Evolutionary conservation across 2,888 invertebrate species (phyloP), one percentile per base, ranked within the genome.

Genomic region (Napeogenes inachia): DNA sequence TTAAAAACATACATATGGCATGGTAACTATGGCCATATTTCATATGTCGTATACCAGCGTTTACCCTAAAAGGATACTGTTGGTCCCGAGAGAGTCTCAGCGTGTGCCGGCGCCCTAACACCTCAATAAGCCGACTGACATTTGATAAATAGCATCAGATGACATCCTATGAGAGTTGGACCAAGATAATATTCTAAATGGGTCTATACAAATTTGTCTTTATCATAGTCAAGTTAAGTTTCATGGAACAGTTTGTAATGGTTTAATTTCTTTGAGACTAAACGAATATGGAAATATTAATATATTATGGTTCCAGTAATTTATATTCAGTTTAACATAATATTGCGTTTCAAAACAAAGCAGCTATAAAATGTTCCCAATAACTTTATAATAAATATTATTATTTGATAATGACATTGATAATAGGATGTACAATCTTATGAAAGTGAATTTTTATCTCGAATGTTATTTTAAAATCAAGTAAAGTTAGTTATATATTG

Each of bases 111-210:
- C 58, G 47, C 65, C 56, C 59, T 50, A 65, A 71, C 68, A 68
- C 72, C 69, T 68, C 71, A 73, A 75, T 71, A 73, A 70, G 67
- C 75, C 81, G 81, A 81, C 76, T 81, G 84, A 82, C 81, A 73
- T 76, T 72, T 79, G 83, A 85, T 86, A 84, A 80, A 84, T 77
- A 77, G 76, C 76, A 77, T 76, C 74, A 75, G 80, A 80, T 80
- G 84, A 82, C 84, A 82, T 83, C 76, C 77, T 75, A 71, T 76
- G 78, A 76, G 80, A 78, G 77, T 75, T 70, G 73, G 67, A 74
- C 73, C 74, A 69, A 75, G 58, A 62, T 56, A 81, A 82, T 81
- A 79, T 77, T 76, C 75, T 75, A 77, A 77, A 79, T 77, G 79
- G 80, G 79, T 78, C 76, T 71, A 69, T 75, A 76, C 75, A 75